Evolutionary conservation across 2,113 vertebrate species (phyloP), one percentile per base, ranked within the genome.

Genomic region (Tachysurus vachellii): DNA sequence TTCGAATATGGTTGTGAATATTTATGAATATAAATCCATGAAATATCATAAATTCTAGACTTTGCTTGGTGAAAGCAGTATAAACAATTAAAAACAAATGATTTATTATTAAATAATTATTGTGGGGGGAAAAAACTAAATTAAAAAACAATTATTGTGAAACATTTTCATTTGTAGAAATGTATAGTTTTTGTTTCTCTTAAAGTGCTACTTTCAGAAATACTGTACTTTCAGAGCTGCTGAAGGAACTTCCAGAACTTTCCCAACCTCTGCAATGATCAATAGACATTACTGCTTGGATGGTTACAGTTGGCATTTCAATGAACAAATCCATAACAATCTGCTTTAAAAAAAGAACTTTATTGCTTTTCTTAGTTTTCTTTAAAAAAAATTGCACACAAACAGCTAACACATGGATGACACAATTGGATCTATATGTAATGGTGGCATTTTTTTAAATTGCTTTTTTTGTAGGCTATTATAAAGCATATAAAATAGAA

Each of bases 281-380:
- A 36, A 64, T 44, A 80, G 54, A 57, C 10, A 47, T 80, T 59
- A 53, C 26, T 62, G 61, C 80, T 82, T 82, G 56, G 9, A 56
- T 26, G 57, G 75, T 53, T 21, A 85, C 80, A 56, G n/a, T 13
- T 76, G 26, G 66, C 42, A 66, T 71, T 85, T 57, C 28, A 87
- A 23, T 77, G 23, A 88, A 86, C 17, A 36, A 82, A 83, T 80
- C 73, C 71, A 84, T 85, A 54, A 13, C 75, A 88, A 31, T 87
- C 80, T 92, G 92, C 92, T 89, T 88, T 88, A 88, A 88, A 89
- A 88, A 82, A 84, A 84, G 50, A 83, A 68, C n/a, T 92, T 91
- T 91, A 92, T 91, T 92, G 89, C 85, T 89, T 88, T 80, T 88
- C 87, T 82, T 68, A 81, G 44, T 70, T 91, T 91, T 90, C 61